Percentiles rank a stretch among this genome's conserved stretches.
phyloP scores from a whole-genome alignment of 2,113 vertebrate genomes.

The Menidia beryllina region DNA sequence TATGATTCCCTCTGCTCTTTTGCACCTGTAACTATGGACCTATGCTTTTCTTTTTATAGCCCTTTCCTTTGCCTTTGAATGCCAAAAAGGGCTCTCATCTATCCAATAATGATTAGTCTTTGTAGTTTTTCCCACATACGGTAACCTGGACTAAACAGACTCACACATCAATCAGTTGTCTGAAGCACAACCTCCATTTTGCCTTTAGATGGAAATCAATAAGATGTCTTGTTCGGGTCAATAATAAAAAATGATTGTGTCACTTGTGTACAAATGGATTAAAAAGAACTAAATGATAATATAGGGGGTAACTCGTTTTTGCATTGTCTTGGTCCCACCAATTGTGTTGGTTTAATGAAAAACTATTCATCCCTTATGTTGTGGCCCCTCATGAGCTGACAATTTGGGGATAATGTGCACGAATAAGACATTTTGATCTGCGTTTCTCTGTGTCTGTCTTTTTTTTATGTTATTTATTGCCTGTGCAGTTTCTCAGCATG shows the following conservation, averaged over 20 bases:
- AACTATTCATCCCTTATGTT: not conserved
- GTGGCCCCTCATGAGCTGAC: not conserved
- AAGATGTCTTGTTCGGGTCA: conserved; percentile 7
- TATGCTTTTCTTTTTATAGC: conserved; percentile 22
- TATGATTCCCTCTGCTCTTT: conserved; percentile 53
- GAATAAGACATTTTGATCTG: not conserved
- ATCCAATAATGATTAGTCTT: conserved; percentile 56
- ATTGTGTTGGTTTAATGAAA: too few relatives aligned
- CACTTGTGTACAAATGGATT: not conserved
- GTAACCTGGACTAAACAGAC: conserved; percentile 17
- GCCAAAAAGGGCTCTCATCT: conserved; percentile 56
- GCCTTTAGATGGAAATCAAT: conserved; percentile 44
- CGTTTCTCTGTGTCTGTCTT: not conserved
- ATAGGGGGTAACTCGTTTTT: conserved; percentile 14
- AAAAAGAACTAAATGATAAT: conserved; percentile 9
- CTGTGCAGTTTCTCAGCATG: conserved; percentile 3
- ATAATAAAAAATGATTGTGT: conserved; percentile 4
- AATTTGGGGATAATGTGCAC: not conserved
- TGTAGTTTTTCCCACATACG: conserved; percentile 44
- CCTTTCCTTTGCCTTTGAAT: conserved; percentile 47
- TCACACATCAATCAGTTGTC: conserved; percentile 43
- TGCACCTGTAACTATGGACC: conserved; percentile 45
- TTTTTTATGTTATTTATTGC: conserved; percentile 1
- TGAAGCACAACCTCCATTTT: conserved; percentile 29
- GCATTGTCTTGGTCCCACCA: conserved; percentile 1